Percentiles rank a stretch among this genome's conserved stretches.
These are phyloP conservation scores for Elegia similella DNA, from an alignment of 2,888 invertebrate genomes.

Conservation along the genomic window DNA sequence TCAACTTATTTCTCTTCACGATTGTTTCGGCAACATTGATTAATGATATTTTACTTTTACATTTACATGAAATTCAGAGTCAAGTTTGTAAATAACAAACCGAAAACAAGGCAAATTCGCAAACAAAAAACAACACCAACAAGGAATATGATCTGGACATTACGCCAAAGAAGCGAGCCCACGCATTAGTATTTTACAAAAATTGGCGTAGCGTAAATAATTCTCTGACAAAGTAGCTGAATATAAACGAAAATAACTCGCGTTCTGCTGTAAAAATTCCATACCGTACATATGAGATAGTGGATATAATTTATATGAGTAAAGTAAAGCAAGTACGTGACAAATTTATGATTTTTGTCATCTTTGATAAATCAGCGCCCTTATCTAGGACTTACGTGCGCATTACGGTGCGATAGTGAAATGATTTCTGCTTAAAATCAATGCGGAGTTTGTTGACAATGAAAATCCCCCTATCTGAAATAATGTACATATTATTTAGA, in stretches of 20 bases:
- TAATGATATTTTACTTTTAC: neutral
- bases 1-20: neutral
- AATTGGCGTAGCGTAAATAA: constrained; percentile 16
- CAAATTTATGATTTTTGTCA: constrained; percentile 61
- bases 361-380: constrained; percentile 57
- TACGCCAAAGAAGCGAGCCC: constrained; percentile 8
- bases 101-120: neutral
- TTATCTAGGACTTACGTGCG: constrained; percentile 43
- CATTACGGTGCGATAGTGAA: constrained; percentile 22
- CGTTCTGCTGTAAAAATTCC: constrained; percentile 40
- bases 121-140: constrained; percentile 6
- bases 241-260: constrained; percentile 2
- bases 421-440: constrained; percentile 18
- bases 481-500: neutral
- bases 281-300: constrained; percentile 27
- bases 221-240: constrained; percentile 8
- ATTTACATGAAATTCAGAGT: neutral
- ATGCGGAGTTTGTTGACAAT: constrained; percentile 40
- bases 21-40: neutral
- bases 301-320: constrained; percentile 29
- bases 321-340: constrained; percentile 50
- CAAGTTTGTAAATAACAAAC: neutral
- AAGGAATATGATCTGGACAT: constrained; percentile 3
- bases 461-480: neutral
- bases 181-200: constrained; percentile 14